Percentiles rank a stretch among this genome's conserved stretches.
phyloP scores from a whole-genome alignment of 2,113 vertebrate genomes.

The Sprattus sprattus region DNA sequence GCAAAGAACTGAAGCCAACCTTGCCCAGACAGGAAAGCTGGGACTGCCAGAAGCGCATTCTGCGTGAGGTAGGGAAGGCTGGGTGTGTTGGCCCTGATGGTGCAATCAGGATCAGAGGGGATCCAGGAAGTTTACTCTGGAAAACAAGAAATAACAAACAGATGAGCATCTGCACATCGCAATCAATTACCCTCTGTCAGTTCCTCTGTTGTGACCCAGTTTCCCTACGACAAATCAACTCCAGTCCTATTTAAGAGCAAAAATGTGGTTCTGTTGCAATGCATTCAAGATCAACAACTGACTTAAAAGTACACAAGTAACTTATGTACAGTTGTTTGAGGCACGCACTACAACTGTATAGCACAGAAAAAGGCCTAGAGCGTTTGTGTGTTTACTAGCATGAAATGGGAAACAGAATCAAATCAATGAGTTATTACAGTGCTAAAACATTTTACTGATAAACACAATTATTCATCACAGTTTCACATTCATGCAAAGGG shows the following conservation, averaged over 20 bases:
- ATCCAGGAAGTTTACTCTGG: conserved; percentile 92
- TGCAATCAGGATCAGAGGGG: conserved; percentile 90
- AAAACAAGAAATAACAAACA: conserved; percentile 24
- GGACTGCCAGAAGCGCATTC: conserved; percentile 97
- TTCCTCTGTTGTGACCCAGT: background rate
- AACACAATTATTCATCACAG: no score
- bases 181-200: background rate
- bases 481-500: no score
- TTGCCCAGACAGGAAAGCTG: conserved; percentile 97
- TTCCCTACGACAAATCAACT: background rate
- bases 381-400: no score
- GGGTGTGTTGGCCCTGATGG: conserved; percentile 87
- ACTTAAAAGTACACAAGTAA: no score
- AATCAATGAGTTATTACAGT: no score
- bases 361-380: no score
- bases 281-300: no score
- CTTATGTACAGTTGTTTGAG: no score
- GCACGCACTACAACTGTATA: no score
- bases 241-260: background rate
- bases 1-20: conserved; percentile 63
- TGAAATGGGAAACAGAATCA: no score
- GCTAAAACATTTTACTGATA: no score
- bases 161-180: background rate
- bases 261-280: no score
- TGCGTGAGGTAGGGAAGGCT: conserved; percentile 82